Evolutionary conservation across 2,113 vertebrate genomes (phyloP).

Genomic region (Strix aluco): DNA sequence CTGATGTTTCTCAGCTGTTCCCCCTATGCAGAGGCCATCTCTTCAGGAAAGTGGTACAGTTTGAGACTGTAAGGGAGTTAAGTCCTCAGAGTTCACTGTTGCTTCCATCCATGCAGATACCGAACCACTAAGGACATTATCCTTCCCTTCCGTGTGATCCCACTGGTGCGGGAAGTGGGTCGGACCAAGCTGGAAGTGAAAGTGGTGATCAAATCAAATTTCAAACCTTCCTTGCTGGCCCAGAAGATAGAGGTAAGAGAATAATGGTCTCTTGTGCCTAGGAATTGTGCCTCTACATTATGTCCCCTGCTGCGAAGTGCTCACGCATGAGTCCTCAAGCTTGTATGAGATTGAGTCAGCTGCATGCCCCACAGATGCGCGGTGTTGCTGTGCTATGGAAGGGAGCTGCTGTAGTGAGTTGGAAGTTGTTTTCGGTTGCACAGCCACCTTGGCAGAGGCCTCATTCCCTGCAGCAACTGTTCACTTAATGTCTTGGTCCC

Average conservation of each 20-base stretch:
- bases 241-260: constrained; percentile 96
- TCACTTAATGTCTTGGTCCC: not conserved
- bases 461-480: not conserved
- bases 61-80: not conserved
- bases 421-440: not conserved
- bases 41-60: not conserved
- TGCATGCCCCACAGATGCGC: too few relatives aligned
- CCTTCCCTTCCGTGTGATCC: constrained; percentile 97
- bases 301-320: not conserved
- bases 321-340: not conserved
- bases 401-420: not conserved
- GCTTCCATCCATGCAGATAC: constrained; percentile 78
- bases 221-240: constrained; percentile 96
- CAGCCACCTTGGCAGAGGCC: not conserved
- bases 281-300: not conserved
- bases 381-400: not conserved
- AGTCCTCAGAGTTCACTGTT: not conserved
- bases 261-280: not conserved
- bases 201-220: constrained; percentile 99
- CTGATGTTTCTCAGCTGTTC: not conserved
- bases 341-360: not conserved
- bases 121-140: constrained; percentile 99
- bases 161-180: constrained; percentile 95
- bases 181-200: constrained; percentile 98
- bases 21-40: not conserved